Percentiles rank a stretch among this genome's conserved stretches.
Conservation (phyloP, 2,113 vertebrate species). For the Girardinichthys multiradiatus region DNA sequence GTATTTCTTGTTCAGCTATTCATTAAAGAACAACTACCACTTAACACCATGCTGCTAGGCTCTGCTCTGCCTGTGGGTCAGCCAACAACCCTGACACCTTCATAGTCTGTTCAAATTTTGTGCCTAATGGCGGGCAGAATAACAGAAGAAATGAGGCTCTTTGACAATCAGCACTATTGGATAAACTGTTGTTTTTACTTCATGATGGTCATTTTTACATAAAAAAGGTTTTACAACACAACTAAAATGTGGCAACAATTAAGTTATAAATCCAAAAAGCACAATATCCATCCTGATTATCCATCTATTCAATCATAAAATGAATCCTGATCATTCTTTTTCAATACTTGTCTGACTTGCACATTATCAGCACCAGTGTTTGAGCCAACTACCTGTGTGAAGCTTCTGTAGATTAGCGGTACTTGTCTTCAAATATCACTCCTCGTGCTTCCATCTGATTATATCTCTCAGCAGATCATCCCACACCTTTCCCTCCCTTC, state of each 20-base stretch:
- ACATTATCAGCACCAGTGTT: neutral
- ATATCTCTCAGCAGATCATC: neutral
- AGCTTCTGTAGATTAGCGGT: conserved; percentile 5
- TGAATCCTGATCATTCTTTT: neutral
- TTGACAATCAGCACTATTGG: neutral
- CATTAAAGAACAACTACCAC: no score
- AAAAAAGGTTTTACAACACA: neutral
- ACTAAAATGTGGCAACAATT: neutral
- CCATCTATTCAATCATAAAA: neutral
- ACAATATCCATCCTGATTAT: neutral
- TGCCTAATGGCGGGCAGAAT: no score
- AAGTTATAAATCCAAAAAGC: neutral
- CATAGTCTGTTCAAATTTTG: no score
- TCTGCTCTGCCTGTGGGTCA: no score
- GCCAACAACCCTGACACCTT: no score
- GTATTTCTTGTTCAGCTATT: no score
- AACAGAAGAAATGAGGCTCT: no score
- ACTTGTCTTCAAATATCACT: conserved; percentile 32
- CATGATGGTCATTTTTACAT: no score
- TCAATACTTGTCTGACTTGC: neutral
- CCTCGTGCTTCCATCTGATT: neutral
- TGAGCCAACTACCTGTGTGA: neutral
- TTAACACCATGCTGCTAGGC: no score
- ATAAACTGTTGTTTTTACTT: neutral
- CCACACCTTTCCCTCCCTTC: neutral